Evolutionary conservation across 2,888 invertebrate species (phyloP).

Genomic region (Trissolcus japonicus): DNA sequence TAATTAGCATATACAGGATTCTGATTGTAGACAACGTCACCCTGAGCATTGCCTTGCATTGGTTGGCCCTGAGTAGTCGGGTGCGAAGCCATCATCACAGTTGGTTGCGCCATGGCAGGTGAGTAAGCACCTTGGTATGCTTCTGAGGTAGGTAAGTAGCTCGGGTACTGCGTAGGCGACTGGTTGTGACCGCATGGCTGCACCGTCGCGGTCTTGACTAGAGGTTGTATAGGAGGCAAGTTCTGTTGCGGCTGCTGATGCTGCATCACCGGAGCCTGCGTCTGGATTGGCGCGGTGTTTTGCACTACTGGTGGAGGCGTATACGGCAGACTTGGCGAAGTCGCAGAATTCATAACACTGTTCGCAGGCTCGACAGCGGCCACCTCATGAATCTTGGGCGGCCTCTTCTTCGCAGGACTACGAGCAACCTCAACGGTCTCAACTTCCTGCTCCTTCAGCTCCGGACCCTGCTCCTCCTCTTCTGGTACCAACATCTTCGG

Average conservation of each 20-base stretch:
- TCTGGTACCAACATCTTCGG: conserved; percentile 74
- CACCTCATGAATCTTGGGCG: conserved; percentile 50
- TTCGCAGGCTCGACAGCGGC: conserved; percentile 5
- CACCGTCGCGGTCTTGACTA: conserved; percentile 68
- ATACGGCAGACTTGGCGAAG: conserved; percentile 71
- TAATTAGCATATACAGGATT: conserved; percentile 72
- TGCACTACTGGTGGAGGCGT: conserved; percentile 63
- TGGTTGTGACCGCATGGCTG: conserved; percentile 67
- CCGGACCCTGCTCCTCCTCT: conserved; percentile 5
- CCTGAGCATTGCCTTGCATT: conserved; percentile 62
- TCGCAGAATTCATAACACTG: conserved; percentile 69
- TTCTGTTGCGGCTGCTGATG: conserved; percentile 21
- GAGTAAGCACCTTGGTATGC: conserved; percentile 66
- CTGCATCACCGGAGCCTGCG: conserved; percentile 8
- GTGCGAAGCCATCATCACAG: conserved; percentile 69
- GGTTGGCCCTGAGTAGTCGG: conserved; percentile 62
- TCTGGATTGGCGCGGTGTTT: conserved; percentile 36
- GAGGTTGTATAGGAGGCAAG: conserved; percentile 62
- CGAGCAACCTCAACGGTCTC: conserved; percentile 15
- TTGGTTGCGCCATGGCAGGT: conserved; percentile 63
- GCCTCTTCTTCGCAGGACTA: conserved; percentile 30
- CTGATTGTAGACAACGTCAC: conserved; percentile 70
- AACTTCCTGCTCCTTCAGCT: conserved; percentile 14
- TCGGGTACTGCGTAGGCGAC: conserved; percentile 62
- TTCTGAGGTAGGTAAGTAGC: conserved; percentile 70